These are phyloP conservation scores for Stylophora pistillata DNA, from an alignment of 64 coral and sea anemone species.

Conservation along the genomic window DNA sequence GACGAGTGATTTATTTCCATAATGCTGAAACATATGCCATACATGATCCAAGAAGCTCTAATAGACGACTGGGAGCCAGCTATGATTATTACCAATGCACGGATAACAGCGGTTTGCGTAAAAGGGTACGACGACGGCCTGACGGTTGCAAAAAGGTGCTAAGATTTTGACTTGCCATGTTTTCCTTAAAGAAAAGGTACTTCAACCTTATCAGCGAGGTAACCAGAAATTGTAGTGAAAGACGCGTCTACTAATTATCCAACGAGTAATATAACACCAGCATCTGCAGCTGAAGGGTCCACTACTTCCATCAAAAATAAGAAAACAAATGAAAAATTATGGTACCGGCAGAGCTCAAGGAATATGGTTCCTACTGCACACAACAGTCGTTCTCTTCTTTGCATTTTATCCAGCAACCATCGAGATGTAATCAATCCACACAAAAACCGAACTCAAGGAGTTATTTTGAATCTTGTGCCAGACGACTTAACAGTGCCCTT, in stretches of 20 bases:
- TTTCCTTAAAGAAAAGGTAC: background rate
- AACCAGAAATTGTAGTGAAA: background rate
- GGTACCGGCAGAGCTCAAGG: background rate
- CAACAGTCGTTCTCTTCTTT: background rate
- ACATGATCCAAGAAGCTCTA: background rate
- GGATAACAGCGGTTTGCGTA: background rate
- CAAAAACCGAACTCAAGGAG: no score
- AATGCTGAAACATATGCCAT: background rate
- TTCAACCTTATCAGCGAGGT: background rate
- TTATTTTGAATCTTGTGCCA: no score
- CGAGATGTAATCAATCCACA: no score
- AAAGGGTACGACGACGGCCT: background rate
- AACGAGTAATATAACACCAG: background rate
- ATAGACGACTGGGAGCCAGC: background rate
- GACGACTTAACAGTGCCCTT: no score
- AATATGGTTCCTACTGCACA: conserved; percentile 1
- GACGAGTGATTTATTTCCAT: conserved; percentile 21
- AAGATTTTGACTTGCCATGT: background rate
- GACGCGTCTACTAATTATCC: background rate
- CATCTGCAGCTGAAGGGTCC: background rate
- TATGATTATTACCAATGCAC: background rate
- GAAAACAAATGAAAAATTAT: background rate
- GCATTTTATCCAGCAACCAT: no score
- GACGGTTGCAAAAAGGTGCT: background rate
- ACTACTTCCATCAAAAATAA: conserved; percentile 15